Percentiles rank a stretch among this genome's conserved stretches.
Evolutionary conservation across 2,888 invertebrate genomes (phyloP).

Genomic region (Caenorhabditis plicata): DNA sequence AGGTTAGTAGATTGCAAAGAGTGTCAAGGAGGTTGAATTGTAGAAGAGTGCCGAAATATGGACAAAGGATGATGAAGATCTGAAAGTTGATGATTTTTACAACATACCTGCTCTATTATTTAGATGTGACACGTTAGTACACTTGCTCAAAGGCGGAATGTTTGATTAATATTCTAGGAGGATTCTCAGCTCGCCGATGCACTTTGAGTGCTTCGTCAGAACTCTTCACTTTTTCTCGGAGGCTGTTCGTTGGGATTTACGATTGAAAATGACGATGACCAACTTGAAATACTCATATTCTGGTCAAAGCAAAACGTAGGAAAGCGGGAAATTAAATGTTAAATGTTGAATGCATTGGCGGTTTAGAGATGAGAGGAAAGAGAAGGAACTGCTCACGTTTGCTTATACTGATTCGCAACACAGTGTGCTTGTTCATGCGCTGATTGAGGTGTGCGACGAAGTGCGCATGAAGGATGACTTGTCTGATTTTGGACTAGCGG

Average conservation of each 20-base stretch:
- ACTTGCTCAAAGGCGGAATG: too few relatives aligned
- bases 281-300: neutral
- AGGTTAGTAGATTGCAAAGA: conserved; percentile 3
- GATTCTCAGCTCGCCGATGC: conserved; percentile 34
- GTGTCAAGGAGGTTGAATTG: conserved; percentile 1
- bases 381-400: conserved; percentile 28
- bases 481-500: conserved; percentile 5
- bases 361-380: conserved; percentile 20
- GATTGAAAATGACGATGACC: conserved; percentile 15
- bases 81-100: conserved; percentile 21
- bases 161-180: too few relatives aligned
- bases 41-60: conserved; percentile 4
- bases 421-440: conserved; percentile 31
- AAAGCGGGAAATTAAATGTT: neutral
- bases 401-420: conserved; percentile 27
- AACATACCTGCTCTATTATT: conserved; percentile 37
- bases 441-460: conserved; percentile 37
- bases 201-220: conserved; percentile 34
- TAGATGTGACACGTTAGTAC: too few relatives aligned
- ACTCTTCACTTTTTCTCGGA: conserved; percentile 29
- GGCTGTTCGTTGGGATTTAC: conserved; percentile 7
- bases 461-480: conserved; percentile 34
- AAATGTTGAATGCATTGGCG: neutral
- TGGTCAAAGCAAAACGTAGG: neutral
- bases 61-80: conserved; percentile 7